Base-by-base conservation (phyloP, 2,888 invertebrate genomes). In the Pocota personata region DNA sequence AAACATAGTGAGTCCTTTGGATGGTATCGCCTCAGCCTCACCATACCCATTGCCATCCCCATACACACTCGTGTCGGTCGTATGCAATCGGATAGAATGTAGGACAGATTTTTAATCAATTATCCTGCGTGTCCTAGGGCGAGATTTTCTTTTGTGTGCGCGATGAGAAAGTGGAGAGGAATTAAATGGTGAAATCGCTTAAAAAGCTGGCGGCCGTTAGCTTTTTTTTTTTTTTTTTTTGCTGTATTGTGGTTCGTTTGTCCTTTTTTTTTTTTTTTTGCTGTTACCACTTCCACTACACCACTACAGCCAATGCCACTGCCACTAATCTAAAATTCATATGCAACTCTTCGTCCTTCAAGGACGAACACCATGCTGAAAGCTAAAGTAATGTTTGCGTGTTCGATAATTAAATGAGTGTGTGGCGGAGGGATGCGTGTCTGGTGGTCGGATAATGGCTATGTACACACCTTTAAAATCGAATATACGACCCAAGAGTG, bases 41-140 rank as follows among this genome's bases (percentile, higher is more conserved):
- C 35, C 30, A 48, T 7, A 24, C 3, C 24, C 48, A 14, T 48
- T n/a, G 12, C 27, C 37, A 14, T 16, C 30, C 12, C 46, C 35
- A 71, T 14, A 52, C 58, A 60, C 35, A 48, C n/a, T 55, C 55
- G n/a, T 24, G 50, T 50, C 46, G 37, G 66, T 40, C 32, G 71
- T 67, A 82, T 86, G 82, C 77, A 86, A 86, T 82, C 82, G 72
- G 48, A 82, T 72, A 82, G 76, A 86, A 86, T 86, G 82, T 86
- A 86, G 86, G 86, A 86, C 86, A 86, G 76, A 86, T 86, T 86
- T 86, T 86, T 86, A 86, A 86, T 86, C 86, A 86, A 86, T 86
- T 86, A 86, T 86, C 76, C 86, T 76, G 82, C 86, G 67, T 82
- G 67, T 67, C 86, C 86, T 77, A 55, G 19, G 77, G 86, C 86